A percentile compares a stretch with the other conserved stretches of the same genome.
Conservation (phyloP, 2,113 vertebrate species). For the Columba livia region DNA sequence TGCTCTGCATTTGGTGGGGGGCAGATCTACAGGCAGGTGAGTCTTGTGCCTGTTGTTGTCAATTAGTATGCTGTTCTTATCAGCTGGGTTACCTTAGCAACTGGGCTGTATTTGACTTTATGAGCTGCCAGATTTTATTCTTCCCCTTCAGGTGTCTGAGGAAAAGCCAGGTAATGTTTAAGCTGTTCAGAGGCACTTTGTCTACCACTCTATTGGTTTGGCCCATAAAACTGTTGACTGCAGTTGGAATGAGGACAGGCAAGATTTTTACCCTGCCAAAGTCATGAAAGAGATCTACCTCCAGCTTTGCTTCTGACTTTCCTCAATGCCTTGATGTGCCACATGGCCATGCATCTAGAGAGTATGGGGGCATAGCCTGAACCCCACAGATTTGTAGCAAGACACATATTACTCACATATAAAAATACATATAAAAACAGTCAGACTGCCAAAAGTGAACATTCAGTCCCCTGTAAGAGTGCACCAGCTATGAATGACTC, state of each 20-base stretch:
- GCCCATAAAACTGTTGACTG: neutral
- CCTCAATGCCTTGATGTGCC: neutral
- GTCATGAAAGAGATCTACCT: neutral
- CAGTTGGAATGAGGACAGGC: slow-evolving; percentile 5
- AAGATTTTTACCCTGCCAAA: slow-evolving; percentile 4
- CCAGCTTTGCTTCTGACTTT: neutral
- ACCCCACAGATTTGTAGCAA: neutral
- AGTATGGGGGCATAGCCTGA: neutral
- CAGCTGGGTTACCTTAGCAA: slow-evolving; percentile 38
- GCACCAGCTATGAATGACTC: neutral
- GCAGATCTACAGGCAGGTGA: neutral
- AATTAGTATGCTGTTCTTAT: neutral
- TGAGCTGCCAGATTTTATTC: neutral
- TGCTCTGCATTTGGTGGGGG: neutral
- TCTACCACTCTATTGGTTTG: neutral
- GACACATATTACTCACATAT: neutral
- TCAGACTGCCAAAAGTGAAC: neutral
- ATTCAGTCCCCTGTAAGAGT: neutral
- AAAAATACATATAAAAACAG: neutral
- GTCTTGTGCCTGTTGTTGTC: neutral
- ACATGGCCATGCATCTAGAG: neutral
- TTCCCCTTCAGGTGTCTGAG: neutral
- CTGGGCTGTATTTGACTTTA: slow-evolving; percentile 10
- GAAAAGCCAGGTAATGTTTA: neutral
- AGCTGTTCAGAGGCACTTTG: neutral